Conservation (phyloP, 2,797 vertebrate species). For the Menidia menidia region DNA sequence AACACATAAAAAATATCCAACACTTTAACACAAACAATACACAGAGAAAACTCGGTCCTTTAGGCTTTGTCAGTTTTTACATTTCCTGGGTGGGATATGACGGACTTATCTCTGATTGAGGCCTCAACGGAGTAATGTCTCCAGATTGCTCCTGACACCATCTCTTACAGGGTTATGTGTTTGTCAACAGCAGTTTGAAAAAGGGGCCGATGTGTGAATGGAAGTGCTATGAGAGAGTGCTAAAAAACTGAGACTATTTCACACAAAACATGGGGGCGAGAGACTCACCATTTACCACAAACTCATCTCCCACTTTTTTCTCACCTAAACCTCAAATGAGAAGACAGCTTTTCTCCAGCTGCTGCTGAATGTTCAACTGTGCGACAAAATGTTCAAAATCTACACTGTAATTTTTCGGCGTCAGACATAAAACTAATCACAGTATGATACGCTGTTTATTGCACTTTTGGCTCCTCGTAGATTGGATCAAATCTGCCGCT, state of each 20-base stretch:
- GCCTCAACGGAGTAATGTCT: slow-evolving; percentile 41
- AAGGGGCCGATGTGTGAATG: slow-evolving; percentile 66
- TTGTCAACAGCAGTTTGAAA: slow-evolving; percentile 64
- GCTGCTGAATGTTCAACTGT: slow-evolving; percentile 38
- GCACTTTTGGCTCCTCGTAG: slow-evolving; percentile 42
- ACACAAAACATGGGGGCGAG: slow-evolving; percentile 64
- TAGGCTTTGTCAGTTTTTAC: slow-evolving; percentile 14
- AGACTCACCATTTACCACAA: slow-evolving; percentile 60
- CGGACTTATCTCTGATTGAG: slow-evolving; percentile 30
- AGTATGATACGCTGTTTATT: slow-evolving; percentile 58
- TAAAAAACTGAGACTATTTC: slow-evolving; percentile 62
- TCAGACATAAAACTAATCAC: slow-evolving; percentile 63
- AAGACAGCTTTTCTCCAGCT: slow-evolving; percentile 34
- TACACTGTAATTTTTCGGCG: slow-evolving; percentile 38
- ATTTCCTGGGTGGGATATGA: slow-evolving; percentile 37
- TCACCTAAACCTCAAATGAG: slow-evolving; percentile 40
- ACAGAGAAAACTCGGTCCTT: slow-evolving; percentile 40
- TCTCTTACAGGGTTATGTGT: slow-evolving; percentile 64
- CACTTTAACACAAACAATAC: slow-evolving; percentile 29
- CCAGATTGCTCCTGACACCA: slow-evolving; percentile 64
- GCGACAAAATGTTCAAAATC: slow-evolving; percentile 47
- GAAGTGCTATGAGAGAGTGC: slow-evolving; percentile 54
- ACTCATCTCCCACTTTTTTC: slow-evolving; percentile 46
- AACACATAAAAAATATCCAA: neutral
- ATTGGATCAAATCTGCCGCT: slow-evolving; percentile 44